Percentiles rank a stretch among this genome's conserved stretches.
Evolutionary conservation across 2,888 invertebrate species (phyloP).

Genomic region (Amblyteles armatorius): DNA sequence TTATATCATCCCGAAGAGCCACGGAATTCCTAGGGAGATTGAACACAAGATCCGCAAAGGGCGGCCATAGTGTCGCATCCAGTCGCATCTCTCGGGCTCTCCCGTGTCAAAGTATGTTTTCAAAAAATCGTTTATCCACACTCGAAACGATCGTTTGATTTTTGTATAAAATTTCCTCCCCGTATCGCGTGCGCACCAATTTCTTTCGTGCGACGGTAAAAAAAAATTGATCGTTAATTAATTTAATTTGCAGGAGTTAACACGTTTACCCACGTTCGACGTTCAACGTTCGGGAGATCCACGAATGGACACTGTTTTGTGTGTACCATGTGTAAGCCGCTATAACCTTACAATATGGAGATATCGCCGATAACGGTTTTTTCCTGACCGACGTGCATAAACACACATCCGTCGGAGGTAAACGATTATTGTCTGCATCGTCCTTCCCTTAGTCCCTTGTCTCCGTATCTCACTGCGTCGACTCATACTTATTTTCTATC

Average conservation of each 20-base stretch:
- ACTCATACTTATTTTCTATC: neutral
- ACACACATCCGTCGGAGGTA: conserved; percentile 11
- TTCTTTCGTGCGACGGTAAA: neutral
- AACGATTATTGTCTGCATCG: neutral
- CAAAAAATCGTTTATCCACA: neutral
- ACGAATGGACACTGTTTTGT: neutral
- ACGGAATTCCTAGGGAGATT: neutral
- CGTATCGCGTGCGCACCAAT: neutral
- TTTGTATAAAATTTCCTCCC: neutral
- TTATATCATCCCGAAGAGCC: neutral
- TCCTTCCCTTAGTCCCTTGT: neutral
- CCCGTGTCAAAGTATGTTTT: conserved; percentile 1
- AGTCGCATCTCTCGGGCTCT: neutral
- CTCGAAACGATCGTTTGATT: neutral
- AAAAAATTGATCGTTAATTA: neutral
- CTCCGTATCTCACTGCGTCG: neutral
- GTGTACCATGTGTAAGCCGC: conserved; percentile 51
- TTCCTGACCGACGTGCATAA: neutral
- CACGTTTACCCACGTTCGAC: neutral
- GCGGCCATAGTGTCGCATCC: conserved; percentile 11
- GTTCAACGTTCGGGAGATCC: neutral
- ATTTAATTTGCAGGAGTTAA: neutral
- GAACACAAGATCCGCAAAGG: neutral
- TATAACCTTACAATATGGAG: conserved; percentile 51
- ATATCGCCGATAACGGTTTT: conserved; percentile 1